Evolutionary conservation across 2,797 vertebrate genomes (phyloP), one percentile per base, ranked within the genome.

Genomic region (Dendrocincla fuliginosa): DNA sequence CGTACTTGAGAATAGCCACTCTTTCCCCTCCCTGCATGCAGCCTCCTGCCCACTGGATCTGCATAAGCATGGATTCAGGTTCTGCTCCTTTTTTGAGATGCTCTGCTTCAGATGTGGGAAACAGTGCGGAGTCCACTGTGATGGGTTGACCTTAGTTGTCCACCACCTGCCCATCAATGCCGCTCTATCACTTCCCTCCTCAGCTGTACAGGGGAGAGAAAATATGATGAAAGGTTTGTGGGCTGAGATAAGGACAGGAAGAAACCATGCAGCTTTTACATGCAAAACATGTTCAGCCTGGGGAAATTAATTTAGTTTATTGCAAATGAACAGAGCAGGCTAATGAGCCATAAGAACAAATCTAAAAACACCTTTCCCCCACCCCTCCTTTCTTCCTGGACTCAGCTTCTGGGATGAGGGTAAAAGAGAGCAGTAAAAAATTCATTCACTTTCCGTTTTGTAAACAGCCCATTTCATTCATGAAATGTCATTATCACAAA

Each of bases 31-130:
- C 37, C 32, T 56, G 30, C 24, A 4, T 10, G 35, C 52, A 75
- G 42, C 19, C n/a, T 74, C 35, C 63, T 84, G 56, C 61, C 42
- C 11, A 0, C 30, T 13, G 1, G 10, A 39, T 35, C 70, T 76
- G 53, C 6, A 0, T n/a, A 25, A 46, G 27, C 16, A 14, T 0
- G 0, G 27, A 8, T 68, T 52, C 56, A 27, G 15, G 28, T 78
- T 74, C 60, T 61, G 44, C 49, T 77, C 44, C 67, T 74, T 84
- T 56, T 82, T 33, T 3, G 3, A 59, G 44, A 37, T 60, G 53
- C 44, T 86, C n/a, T 83, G 44, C 35, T 74, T 60, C 46, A 77
- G 20, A 5, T 0, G 0, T 14, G 76, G 33, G 25, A 65, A 23
- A 33, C 17, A 37, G 16, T 13, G 22, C 57, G 53, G 13, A 60